Evolutionary conservation across 2,797 vertebrate genomes (phyloP), one percentile per base, ranked within the genome.

Genomic region (Spatula clypeata): DNA sequence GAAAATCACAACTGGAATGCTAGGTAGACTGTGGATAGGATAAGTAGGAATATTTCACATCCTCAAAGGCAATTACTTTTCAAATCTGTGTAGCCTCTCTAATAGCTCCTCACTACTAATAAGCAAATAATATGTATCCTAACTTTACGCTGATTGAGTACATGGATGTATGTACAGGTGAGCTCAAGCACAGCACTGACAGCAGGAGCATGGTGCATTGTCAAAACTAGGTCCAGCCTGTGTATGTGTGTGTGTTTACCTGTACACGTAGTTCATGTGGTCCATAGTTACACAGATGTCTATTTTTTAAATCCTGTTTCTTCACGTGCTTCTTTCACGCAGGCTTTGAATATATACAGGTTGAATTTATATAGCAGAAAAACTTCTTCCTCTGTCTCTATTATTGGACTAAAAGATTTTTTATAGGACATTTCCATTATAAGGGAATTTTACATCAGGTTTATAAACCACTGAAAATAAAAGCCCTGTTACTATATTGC

Each of bases 391-490:
- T 51, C 74, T 76, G 4, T 80, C 16, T 45, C 44, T 72, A 3
- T 66, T 55, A 62, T 13, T 61, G 72, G 40, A 70, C n/a, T 62
- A 51, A 87, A 84, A 79, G 9, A 80, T 55, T 72, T 92, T 93
- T 74, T n/a, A 67, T 53, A 26, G 6, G 45, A 75, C 70, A 3
- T 90, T 96, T 89, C 75, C 66, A 77, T 47, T 38, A 60, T 29
- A 60, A 72, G 23, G 64, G 80, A 71, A 93, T 90, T 86, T 92
- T 86, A 57, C 54, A 87, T 58, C 32, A 31, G 82, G 62, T 66
- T 83, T 90, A 38, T 89, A 95, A 93, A 80, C 8, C n/a, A 38
- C 36, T 87, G 80, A 88, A 92, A 94, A 88, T 72, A 81, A 83
- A 88, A 79, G 47, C 84, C 87, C 79, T 86, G 70, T 62, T 83